Base-by-base conservation (phyloP, 2,888 invertebrate species). In the Buathra laborator region DNA sequence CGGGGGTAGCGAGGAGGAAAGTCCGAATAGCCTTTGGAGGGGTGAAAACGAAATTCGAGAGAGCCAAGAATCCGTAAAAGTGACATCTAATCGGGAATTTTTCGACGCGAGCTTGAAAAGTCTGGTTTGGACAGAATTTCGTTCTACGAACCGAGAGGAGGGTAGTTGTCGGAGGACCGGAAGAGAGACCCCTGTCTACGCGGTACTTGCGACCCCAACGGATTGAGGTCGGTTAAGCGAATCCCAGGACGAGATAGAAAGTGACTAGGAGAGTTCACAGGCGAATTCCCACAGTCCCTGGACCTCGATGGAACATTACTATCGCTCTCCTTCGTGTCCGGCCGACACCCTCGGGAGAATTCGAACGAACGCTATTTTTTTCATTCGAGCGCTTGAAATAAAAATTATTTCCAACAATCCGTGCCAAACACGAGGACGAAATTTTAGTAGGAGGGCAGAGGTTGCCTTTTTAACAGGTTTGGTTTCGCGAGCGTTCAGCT, bases 141-240 rank as follows among this genome's bases (percentile, higher is more conserved):
- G 53, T 29, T 70, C 16, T 7, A 43, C 62, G 67, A 5, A 5
- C 19, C 19, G 62, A 48, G 29, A 51, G n/a, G 29, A 10, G 19
- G 32, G 62, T n/a, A 6, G 46, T 12, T 14, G 59, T 44, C 14
- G 46, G 68, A 53, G 19, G 12, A 67, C 7, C 24, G 37, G 37
- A 37, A 37, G 7, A 37, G 37, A 9, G 37, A 37, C 37, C 37
- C 37, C 37, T 37, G 37, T 37, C 37, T n/a, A 51, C 9, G 48
- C 24, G 48, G 37, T 59, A 46, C 53, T 53, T 44, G 53, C 76
- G 76, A 71, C 76, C 70, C 68, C 62, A 81, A 64, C 72, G 84
- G 77, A 84, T 84, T 84, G 84, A 81, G 81, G 81, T 84, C 77
- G 72, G 43, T 81, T 68, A 66, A 16, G 62, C 51, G 51, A 75